A percentile compares a stretch with the other conserved stretches of the same genome.
Evolutionary conservation across 2,888 invertebrate genomes (phyloP).

Genomic region (Sphaerophoria taeniata): DNA sequence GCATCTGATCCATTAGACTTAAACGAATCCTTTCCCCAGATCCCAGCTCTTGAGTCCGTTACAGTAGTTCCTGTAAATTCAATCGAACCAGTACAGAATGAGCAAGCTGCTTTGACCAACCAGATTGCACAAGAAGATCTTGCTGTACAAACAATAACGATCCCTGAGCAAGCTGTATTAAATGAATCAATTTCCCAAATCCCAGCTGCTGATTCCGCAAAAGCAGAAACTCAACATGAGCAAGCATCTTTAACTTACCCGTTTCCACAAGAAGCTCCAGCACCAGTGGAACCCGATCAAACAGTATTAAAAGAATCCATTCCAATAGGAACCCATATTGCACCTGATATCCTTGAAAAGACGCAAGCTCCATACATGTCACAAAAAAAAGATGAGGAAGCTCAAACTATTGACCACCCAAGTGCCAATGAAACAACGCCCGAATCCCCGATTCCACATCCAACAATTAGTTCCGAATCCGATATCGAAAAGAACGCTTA

Average conservation of each 20-base stretch:
- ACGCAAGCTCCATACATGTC: background rate
- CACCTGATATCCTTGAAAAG: background rate
- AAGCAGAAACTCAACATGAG: too few species aligned
- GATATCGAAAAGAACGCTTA: background rate
- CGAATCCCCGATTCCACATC: conserved; percentile 4
- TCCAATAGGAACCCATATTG: background rate
- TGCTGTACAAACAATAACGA: too few species aligned
- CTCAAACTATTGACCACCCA: background rate
- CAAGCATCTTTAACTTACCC: too few species aligned
- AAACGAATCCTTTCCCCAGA: too few species aligned
- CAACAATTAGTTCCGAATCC: conserved; percentile 31
- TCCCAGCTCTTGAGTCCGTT: too few species aligned
- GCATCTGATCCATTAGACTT: too few species aligned
- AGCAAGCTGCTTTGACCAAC: too few species aligned
- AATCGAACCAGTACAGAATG: too few species aligned
- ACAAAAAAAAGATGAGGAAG: background rate
- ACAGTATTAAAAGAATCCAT: background rate
- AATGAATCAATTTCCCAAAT: too few species aligned
- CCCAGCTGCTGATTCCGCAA: background rate
- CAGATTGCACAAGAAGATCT: too few species aligned
- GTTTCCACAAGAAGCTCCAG: background rate
- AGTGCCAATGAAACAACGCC: conserved; percentile 17
- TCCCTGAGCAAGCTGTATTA: too few species aligned
- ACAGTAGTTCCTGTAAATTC: too few species aligned
- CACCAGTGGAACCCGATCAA: background rate